Evolutionary conservation across 2,113 vertebrate species (phyloP), one percentile per base, ranked within the genome.

Genomic region (Emydura subglobosa): DNA sequence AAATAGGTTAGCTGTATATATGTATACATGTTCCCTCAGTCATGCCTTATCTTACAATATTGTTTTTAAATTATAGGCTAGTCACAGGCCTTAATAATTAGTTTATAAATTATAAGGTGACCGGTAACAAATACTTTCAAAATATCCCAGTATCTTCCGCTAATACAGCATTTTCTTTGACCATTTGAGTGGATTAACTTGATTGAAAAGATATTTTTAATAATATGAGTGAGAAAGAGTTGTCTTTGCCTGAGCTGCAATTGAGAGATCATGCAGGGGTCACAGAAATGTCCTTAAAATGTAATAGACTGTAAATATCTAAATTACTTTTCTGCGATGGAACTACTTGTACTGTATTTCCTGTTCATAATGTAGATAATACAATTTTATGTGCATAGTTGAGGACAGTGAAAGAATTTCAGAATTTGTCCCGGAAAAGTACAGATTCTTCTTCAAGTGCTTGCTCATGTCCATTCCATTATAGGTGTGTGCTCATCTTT

Each of bases 311-410:
- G 88, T 95, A 76, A 34, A 93, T 92, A 91, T 94, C 95, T 94
- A 82, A 90, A 90, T 96, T 97, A 95, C 91, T 96, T 97, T 96
- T 96, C 96, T 97, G 96, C 97, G 96, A 96, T 97, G 94, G 96
- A 92, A 95, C 95, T 97, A 95, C 96, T 97, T 97, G 96, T 97
- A 93, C 94, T 97, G 96, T 96, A 92, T 97, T 95, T 96, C 96
- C 95, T 97, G 91, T 97, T 97, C 92, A 87, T 97, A 96, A 96
- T 96, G 93, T 95, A 61, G 96, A 96, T 95, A 96, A 97, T 96
- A 95, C 91, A 95, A 95, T 96, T 96, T 95, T 95, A 97, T 97
- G 96, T 97, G 96, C 96, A 92, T 97, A 97, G 97, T 95, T 96
- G 95, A 97, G 96, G 96, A 95, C 95, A 97, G 92, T 97, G 95